Base-by-base conservation (phyloP, 2,888 invertebrate genomes). In the Anarsia innoxiella region DNA sequence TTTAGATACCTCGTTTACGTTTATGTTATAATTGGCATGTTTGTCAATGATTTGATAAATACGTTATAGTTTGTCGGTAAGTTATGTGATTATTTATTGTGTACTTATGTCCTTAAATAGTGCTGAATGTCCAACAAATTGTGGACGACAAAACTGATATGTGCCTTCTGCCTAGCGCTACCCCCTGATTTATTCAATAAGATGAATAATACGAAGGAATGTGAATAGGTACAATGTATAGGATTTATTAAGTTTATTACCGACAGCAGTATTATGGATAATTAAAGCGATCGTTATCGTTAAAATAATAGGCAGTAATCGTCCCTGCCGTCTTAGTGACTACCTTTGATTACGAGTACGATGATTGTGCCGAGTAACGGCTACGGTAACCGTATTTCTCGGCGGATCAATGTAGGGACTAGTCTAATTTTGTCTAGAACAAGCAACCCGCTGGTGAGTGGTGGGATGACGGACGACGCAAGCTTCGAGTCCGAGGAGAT, bases 391-490 rank as follows among this genome's bases (percentile, higher is more conserved):
- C 23, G 27, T 34, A 37, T 37, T 28, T 12, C 36, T 29, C 12
- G n/a, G 14, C 16, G 27, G 26, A 26, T 30, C 38, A 77, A 77
- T 76, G 77, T 70, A 53, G 57, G 56, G 55, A 56, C 57, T 53
- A 67, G 68, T 71, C 64, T 77, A 78, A 82, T 80, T 78, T 73
- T 59, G 64, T 56, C 58, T 56, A 61, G 63, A 61, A 62, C 66
- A 62, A 59, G 59, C 60, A 66, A 71, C 69, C 77, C 73, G 66
- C 66, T 66, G 70, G 64, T 64, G 71, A 79, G 79, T 66, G 70
- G 64, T 64, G 71, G 79, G 79, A 78, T 75, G 78, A 79, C 77
- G 72, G 68, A 69, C 73, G 68, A 69, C 73, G 67, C 59, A 55
- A 59, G 64, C 59, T 57, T 49, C 62, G 51, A 49, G 72, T 72